Percentiles rank a stretch among this genome's conserved stretches.
Conservation (phyloP, 2,888 invertebrate species). For the Drosophila mimica region DNA sequence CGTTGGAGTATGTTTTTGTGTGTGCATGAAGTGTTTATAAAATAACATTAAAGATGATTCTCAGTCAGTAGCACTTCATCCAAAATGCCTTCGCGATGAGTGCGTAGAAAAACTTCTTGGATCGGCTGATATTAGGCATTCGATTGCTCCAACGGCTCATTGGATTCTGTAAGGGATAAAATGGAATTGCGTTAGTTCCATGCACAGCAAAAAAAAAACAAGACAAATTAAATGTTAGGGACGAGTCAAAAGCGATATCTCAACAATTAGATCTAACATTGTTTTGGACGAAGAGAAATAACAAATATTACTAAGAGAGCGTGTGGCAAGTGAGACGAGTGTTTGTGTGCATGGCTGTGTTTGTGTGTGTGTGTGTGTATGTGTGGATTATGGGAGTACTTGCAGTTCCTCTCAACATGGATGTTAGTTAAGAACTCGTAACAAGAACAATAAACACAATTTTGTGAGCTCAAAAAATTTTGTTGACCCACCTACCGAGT, state of each 20-base stretch:
- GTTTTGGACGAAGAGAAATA: background rate
- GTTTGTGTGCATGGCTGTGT: background rate
- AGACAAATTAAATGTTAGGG: slow-evolving; percentile 27
- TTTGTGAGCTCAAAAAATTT: slow-evolving; percentile 24
- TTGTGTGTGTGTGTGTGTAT: background rate
- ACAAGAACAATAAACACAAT: slow-evolving; percentile 37
- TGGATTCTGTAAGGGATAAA: slow-evolving; percentile 31
- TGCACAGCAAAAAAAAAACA: background rate
- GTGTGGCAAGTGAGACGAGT: slow-evolving; percentile 1
- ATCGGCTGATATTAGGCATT: slow-evolving; percentile 63
- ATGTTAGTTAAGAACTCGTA: slow-evolving; percentile 30
- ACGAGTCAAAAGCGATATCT: slow-evolving; percentile 30
- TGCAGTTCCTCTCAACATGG: slow-evolving; percentile 4
- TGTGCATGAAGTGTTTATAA: slow-evolving; percentile 34
- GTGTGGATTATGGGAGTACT: slow-evolving; percentile 16
- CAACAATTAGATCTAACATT: slow-evolving; percentile 12
- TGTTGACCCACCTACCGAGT: slow-evolving; percentile 53
- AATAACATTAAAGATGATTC: slow-evolving; percentile 68
- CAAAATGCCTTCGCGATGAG: slow-evolving; percentile 46
- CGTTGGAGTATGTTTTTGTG: slow-evolving; percentile 14
- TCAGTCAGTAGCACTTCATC: slow-evolving; percentile 69
- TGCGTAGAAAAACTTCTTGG: slow-evolving; percentile 49
- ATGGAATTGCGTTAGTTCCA: slow-evolving; percentile 3
- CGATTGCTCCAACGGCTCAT: slow-evolving; percentile 4
- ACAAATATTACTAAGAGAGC: slow-evolving; percentile 15